Conservation (phyloP, 2,113 vertebrate species). For the Thalassoma bifasciatum region DNA sequence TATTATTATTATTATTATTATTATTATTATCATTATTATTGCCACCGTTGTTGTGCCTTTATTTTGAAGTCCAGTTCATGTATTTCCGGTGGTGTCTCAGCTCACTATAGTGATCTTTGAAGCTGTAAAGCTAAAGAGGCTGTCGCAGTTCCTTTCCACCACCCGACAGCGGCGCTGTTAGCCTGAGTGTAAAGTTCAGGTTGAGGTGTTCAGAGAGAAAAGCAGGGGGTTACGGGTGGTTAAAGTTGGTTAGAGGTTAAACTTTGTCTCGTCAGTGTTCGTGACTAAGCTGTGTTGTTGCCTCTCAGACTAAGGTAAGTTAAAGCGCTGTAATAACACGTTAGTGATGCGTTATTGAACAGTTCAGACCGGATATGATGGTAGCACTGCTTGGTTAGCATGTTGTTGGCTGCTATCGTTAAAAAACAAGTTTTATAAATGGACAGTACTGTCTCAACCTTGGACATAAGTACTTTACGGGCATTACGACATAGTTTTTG, state of each 20-base stretch:
- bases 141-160: background rate
- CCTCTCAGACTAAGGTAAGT: background rate
- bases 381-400: conserved; percentile 7
- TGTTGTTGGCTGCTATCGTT: too few species aligned
- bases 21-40: background rate
- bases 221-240: background rate
- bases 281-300: rapidly evolving
- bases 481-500: too few species aligned
- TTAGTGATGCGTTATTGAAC: background rate
- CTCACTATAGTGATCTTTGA: background rate
- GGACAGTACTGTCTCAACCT: too few species aligned
- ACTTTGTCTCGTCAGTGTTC: rapidly evolving
- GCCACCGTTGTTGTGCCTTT: background rate
- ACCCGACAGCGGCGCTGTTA: conserved; percentile 15
- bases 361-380: background rate
- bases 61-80: background rate
- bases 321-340: background rate
- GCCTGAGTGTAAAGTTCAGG: background rate
- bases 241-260: too few species aligned
- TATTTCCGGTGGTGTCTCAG: background rate
- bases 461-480: too few species aligned
- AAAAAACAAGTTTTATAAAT: background rate
- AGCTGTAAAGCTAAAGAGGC: rapidly evolving
- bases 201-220: too few species aligned
- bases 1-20: too few species aligned